Evolutionary conservation across 2,113 vertebrate genomes (phyloP).

Genomic region (Dipodomys spectabilis): DNA sequence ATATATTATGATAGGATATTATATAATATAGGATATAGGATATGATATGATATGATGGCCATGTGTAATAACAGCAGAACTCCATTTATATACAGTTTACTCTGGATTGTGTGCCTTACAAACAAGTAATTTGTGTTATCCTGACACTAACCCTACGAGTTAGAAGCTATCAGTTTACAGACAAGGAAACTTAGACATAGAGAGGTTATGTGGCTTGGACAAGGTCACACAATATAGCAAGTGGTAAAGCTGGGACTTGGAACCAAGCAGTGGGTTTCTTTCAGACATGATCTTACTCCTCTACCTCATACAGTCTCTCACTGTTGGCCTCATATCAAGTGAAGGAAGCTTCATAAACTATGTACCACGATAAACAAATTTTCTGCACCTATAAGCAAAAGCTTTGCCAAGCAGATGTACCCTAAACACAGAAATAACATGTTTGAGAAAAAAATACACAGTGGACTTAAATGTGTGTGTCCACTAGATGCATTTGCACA

Average conservation of each 20-base stretch:
- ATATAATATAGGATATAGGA: no score
- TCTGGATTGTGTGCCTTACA: neutral
- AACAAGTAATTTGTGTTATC: neutral
- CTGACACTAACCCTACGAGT: neutral
- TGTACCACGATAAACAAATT: neutral
- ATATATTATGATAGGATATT: no score
- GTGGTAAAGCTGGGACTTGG: neutral
- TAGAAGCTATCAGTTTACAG: neutral
- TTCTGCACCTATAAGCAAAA: neutral
- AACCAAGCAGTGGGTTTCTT: neutral
- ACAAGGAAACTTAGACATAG: neutral
- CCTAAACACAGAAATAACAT: neutral
- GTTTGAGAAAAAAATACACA: neutral
- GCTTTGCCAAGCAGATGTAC: neutral
- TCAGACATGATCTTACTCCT: neutral
- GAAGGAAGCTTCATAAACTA: neutral
- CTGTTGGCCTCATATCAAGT: neutral
- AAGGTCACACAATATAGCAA: neutral
- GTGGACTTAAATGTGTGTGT: neutral
- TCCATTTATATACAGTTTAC: neutral
- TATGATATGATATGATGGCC: neutral
- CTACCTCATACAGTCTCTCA: neutral
- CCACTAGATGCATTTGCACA: neutral
- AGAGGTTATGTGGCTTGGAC: neutral
- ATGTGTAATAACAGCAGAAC: neutral